These are phyloP conservation scores for Rhinophrynus dorsalis DNA, from an alignment of 2,797 vertebrate genomes.

Conservation along the genomic window DNA sequence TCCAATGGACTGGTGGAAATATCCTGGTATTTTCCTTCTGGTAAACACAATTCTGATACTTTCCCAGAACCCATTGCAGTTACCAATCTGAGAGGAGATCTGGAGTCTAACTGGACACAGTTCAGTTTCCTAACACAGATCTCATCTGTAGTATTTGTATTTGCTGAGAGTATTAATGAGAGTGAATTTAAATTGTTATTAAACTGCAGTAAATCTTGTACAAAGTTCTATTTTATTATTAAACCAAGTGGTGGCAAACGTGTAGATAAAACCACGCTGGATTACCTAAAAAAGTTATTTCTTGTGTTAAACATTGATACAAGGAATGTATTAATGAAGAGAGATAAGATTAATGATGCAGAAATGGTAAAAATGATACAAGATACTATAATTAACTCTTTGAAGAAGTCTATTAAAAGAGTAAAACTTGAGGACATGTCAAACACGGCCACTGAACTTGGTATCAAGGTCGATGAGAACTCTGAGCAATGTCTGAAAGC, in stretches of 20 bases:
- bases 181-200: background rate
- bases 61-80: conserved; percentile 56
- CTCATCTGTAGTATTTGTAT: conserved; percentile 3
- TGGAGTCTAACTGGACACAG: background rate
- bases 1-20: conserved; percentile 64
- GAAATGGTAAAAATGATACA: conserved; percentile 52
- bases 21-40: conserved; percentile 62
- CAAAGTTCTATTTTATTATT: conserved; percentile 57
- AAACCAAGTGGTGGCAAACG: conserved; percentile 48
- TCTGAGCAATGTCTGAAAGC: conserved; percentile 64
- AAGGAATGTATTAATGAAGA: conserved; percentile 55
- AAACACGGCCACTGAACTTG: conserved; percentile 55
- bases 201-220: background rate
- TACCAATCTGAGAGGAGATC: conserved; percentile 3
- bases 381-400: conserved; percentile 22
- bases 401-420: conserved; percentile 50
- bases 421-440: conserved; percentile 68
- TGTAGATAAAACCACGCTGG: conserved; percentile 44
- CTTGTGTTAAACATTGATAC: conserved; percentile 46
- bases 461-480: conserved; percentile 73
- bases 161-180: background rate
- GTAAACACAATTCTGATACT: conserved; percentile 32
- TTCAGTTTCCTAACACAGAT: background rate
- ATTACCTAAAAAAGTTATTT: conserved; percentile 47
- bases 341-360: conserved; percentile 47